These are phyloP conservation scores for Scrobipalpa atriplicella DNA, from an alignment of 2,888 invertebrate species.

Conservation along the genomic window DNA sequence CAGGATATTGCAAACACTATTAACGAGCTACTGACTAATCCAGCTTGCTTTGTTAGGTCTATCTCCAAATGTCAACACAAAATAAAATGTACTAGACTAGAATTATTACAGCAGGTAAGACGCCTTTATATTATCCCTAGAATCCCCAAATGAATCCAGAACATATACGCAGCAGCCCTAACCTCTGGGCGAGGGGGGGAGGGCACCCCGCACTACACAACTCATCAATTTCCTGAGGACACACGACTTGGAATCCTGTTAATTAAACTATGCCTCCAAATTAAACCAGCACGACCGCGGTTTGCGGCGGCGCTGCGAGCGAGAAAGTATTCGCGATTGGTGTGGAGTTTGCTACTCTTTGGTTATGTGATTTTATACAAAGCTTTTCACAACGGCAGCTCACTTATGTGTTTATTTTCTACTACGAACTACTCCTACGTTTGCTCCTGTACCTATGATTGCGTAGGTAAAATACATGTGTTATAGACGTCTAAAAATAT, in stretches of 20 bases:
- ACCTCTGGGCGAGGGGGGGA: constrained; percentile 35
- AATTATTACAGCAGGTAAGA: no score
- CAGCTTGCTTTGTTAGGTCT: no score
- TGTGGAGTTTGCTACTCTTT: background rate
- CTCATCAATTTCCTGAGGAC: constrained; percentile 77
- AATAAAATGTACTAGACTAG: background rate
- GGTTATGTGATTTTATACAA: background rate
- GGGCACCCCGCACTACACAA: constrained; percentile 56
- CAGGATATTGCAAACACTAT: no score
- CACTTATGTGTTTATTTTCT: no score
- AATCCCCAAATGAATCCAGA: background rate
- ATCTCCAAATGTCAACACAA: no score
- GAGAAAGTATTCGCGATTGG: constrained; percentile 43
- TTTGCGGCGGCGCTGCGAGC: constrained; percentile 36
- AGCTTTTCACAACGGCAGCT: no score
- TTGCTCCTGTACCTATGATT: no score
- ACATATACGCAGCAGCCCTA: background rate
- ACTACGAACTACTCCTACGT: no score
- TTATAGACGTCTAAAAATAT: no score
- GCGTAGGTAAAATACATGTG: no score
- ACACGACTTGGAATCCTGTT: constrained; percentile 70
- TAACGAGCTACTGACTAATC: no score
- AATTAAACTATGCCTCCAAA: constrained; percentile 76
- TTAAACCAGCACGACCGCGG: constrained; percentile 56
- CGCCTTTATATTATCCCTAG: background rate